These are phyloP conservation scores for Psettodes erumei DNA, from an alignment of 2,113 vertebrate genomes.

Conservation along the genomic window DNA sequence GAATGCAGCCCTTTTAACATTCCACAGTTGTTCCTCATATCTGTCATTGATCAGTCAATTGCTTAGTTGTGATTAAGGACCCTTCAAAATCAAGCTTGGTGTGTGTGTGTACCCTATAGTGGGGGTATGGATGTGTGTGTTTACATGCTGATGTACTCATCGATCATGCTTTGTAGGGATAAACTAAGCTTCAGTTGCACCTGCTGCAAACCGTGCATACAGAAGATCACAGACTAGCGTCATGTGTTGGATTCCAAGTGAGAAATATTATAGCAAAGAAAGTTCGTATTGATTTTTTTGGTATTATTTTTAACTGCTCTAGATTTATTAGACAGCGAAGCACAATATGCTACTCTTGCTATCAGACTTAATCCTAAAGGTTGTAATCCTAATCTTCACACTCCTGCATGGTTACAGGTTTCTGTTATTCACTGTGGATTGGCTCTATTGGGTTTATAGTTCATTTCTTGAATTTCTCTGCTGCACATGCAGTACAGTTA, in stretches of 20 bases:
- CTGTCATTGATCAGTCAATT: conserved; percentile 92
- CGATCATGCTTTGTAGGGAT: conserved; percentile 56
- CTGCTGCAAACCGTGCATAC: conserved; percentile 43
- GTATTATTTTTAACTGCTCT: not conserved
- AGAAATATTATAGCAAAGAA: not conserved
- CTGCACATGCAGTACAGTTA: conserved; percentile 58
- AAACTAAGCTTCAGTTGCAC: conserved; percentile 46
- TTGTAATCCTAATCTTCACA: conserved; percentile 44
- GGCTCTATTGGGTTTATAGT: conserved; percentile 38
- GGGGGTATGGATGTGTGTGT: conserved; percentile 54
- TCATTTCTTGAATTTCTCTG: conserved; percentile 42
- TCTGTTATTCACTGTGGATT: conserved; percentile 20
- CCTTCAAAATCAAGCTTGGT: conserved; percentile 84
- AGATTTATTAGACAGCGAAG: not conserved
- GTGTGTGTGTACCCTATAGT: conserved; percentile 66
- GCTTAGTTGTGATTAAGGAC: conserved; percentile 88
- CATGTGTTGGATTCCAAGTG: conserved; percentile 13
- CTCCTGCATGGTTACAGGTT: conserved; percentile 30
- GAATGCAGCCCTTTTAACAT: conserved; percentile 82
- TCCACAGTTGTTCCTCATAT: conserved; percentile 91
- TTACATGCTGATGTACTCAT: conserved; percentile 62
- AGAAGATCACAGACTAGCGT: conserved; percentile 24
- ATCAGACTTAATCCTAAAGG: conserved; percentile 9
- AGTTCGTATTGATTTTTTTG: not conserved
- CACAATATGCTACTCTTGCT: not conserved